Evolutionary conservation across 2,888 invertebrate species (phyloP), one percentile per base, ranked within the genome.

Genomic region (Panzeria rudis): DNA sequence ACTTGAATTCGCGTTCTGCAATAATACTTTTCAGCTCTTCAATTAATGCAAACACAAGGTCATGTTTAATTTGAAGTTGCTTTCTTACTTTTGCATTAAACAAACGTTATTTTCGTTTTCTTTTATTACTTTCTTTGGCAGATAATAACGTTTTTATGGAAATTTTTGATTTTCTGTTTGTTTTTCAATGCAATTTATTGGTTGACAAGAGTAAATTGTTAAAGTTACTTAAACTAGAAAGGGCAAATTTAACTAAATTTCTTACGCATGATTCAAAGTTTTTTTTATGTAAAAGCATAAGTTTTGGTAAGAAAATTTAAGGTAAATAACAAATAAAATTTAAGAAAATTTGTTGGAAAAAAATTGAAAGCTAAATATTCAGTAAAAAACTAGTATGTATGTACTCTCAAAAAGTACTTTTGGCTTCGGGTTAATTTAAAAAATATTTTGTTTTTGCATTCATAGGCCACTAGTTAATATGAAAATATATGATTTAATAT

Each of bases 41-140:
- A 79, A 71, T 71, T 71, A 79, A 79, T 41, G 62, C 62, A 71
- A 71, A 52, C 23, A 62, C 78, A 79, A 79, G 79, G 79, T 64
- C 54, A 71, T 62, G 29, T 54, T 71, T 71, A 44, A 41, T 32
- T 71, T 52, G 29, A 59, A 50, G 35, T 59, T 68, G 23, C 47
- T 44, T 25, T 66, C n/a, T 9, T 54, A 15, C 3, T 41, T 23
- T 64, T 13, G 17, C 25, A 17, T 2, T 11, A 61, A 72, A 38
- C 35, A 23, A 79, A 52, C 9, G n/a, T 0, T 38, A 35, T 68
- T 59, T 77, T 13, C 13, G 2, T 54, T 68, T 59, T 35, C 3
- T 9, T 50, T 69, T 8, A 17, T 54, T 41, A 32, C 11, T 23
- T 66, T 11, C 11, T 29, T 66, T 54, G 13, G 11, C n/a, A 13